phyloP scores from a whole-genome alignment of 2,888 invertebrate genomes.

The Trissolcus japonicus region DNA sequence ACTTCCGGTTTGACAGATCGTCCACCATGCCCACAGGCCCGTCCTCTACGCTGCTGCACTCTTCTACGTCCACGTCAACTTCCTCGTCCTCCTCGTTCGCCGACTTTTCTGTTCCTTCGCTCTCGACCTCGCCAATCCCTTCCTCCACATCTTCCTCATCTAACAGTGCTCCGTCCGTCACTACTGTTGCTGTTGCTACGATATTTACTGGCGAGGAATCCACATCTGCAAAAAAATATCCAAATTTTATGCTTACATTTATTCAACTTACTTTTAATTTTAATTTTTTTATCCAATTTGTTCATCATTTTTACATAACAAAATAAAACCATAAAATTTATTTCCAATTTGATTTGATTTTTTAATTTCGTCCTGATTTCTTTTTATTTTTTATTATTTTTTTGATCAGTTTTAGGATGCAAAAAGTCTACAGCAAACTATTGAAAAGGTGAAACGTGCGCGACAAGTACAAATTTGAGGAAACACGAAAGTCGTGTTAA shows the following conservation, averaged over 20 bases:
- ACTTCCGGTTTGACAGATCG: conserved; percentile 62
- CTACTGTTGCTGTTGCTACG: conserved; percentile 75
- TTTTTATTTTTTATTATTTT: too few relatives aligned
- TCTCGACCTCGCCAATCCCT: conserved; percentile 79
- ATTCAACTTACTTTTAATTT: too few relatives aligned
- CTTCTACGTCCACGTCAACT: conserved; percentile 80
- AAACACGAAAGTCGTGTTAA: conserved; percentile 30
- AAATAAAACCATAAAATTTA: too few relatives aligned
- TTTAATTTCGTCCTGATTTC: too few relatives aligned
- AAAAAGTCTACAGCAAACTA: not conserved
- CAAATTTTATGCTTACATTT: not conserved
- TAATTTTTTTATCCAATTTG: too few relatives aligned
- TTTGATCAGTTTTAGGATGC: too few relatives aligned
- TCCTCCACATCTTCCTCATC: conserved; percentile 78
- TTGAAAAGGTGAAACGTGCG: not conserved
- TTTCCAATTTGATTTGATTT: too few relatives aligned
- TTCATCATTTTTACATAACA: too few relatives aligned
- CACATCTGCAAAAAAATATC: conserved; percentile 61
- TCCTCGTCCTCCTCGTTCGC: conserved; percentile 76
- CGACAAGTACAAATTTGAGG: conserved; percentile 14
- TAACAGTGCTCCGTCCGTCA: conserved; percentile 75
- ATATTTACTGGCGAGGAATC: conserved; percentile 72
- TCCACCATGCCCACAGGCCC: conserved; percentile 69
- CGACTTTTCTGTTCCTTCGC: conserved; percentile 70
- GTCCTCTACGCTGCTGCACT: conserved; percentile 79